Percentiles rank a stretch among this genome's conserved stretches.
Conservation (phyloP, 1,140 invertebrate species). For the Geopemphigus sp. region DNA sequence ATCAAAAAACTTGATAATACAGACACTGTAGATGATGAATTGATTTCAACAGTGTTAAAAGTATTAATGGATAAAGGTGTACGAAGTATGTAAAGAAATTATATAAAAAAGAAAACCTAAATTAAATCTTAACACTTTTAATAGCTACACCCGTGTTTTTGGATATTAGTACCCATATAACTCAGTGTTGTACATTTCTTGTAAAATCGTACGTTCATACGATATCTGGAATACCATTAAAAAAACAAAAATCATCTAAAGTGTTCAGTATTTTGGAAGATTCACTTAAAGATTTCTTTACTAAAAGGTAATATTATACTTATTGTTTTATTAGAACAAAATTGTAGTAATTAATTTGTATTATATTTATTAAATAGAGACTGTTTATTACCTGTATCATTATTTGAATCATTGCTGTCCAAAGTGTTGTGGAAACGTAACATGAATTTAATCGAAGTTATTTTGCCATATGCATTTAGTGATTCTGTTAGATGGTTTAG, state of each 20-base stretch:
- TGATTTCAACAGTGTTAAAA: conserved; percentile 62
- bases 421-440: conserved; percentile 64
- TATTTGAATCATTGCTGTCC: conserved; percentile 64
- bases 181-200: conserved; percentile 66
- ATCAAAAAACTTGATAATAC: conserved; percentile 64
- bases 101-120: not conserved
- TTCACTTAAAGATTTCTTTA: conserved; percentile 61
- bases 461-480: conserved; percentile 64
- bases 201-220: conserved; percentile 59
- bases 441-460: conserved; percentile 59
- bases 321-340: not conserved
- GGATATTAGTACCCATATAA: conserved; percentile 66
- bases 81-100: conserved; percentile 31
- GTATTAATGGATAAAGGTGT: conserved; percentile 64
- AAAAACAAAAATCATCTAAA: conserved; percentile 58
- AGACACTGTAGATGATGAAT: conserved; percentile 60
- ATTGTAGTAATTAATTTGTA: not conserved
- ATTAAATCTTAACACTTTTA: conserved; percentile 46
- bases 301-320: conserved; percentile 22
- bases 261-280: conserved; percentile 59
- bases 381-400: conserved; percentile 62
- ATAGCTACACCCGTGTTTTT: conserved; percentile 65
- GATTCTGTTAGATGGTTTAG: conserved; percentile 63
- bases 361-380: conserved; percentile 55
- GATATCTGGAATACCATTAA: conserved; percentile 56